Percentiles rank a stretch among this genome's conserved stretches.
Conservation (phyloP, 2,888 invertebrate genomes). For the Tenthredo notha region DNA sequence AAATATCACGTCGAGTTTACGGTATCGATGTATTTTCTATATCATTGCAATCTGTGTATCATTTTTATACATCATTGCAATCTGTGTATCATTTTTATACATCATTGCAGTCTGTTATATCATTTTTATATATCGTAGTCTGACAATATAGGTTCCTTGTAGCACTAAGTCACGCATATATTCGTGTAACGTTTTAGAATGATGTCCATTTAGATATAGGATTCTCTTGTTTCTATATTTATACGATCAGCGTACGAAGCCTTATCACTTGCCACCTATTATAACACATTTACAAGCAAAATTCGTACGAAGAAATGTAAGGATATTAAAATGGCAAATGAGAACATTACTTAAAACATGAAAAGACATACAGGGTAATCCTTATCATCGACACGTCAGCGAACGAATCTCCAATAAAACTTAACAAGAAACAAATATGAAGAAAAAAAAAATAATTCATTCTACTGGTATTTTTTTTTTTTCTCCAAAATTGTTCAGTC, state of each 20-base stretch:
- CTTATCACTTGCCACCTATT: constrained; percentile 32
- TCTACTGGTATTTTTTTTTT: not conserved
- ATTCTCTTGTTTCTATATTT: constrained; percentile 24
- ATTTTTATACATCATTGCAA: not conserved
- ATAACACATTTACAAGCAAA: constrained; percentile 31
- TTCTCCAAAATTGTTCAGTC: not conserved
- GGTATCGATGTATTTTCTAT: not conserved
- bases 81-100: not conserved
- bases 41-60: too few species aligned
- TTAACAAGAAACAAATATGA: not conserved
- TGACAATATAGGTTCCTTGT: not conserved
- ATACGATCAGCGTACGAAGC: constrained; percentile 14
- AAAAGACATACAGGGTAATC: not conserved
- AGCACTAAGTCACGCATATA: not conserved
- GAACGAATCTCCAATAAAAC: not conserved
- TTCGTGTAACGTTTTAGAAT: constrained; percentile 19
- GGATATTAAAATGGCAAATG: constrained; percentile 11
- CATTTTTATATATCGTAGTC: not conserved
- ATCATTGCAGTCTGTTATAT: not conserved
- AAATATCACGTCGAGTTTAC: not conserved
- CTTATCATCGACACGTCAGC: not conserved
- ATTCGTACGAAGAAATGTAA: not conserved
- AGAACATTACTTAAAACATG: not conserved
- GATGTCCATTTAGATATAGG: constrained; percentile 38
- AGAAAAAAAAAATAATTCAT: not conserved